phyloP scores from a whole-genome alignment of 2,888 invertebrate genomes.

The Dorcus parallelipipedus region DNA sequence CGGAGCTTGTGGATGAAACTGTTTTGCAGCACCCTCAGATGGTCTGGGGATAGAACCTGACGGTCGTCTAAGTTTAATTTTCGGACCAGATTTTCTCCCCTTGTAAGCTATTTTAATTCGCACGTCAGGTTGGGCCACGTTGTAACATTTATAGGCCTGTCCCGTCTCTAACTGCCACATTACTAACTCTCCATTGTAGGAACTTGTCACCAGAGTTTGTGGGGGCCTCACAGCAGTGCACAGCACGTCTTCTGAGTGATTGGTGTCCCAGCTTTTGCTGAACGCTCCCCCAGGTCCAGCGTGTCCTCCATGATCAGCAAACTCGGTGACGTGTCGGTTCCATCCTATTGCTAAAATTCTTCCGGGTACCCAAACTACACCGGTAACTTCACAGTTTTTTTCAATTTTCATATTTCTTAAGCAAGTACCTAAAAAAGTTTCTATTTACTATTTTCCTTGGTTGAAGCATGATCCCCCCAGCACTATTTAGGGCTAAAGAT shows the following conservation, averaged over 20 bases:
- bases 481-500: too few species aligned
- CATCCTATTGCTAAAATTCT: conserved; percentile 77
- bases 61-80: not conserved
- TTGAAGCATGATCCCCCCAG: too few species aligned
- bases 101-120: conserved; percentile 58
- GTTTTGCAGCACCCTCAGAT: not conserved
- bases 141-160: conserved; percentile 52
- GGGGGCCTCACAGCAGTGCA: conserved; percentile 65
- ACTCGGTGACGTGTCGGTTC: conserved; percentile 71
- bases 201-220: conserved; percentile 69
- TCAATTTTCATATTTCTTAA: conserved; percentile 65
- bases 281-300: conserved; percentile 49
- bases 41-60: conserved; percentile 27
- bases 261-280: conserved; percentile 65
- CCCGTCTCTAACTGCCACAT: conserved; percentile 82
- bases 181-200: conserved; percentile 75
- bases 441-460: too few species aligned
- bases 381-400: conserved; percentile 51
- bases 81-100: conserved; percentile 32
- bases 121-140: conserved; percentile 35
- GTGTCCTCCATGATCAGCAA: conserved; percentile 54
- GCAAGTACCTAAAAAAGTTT: conserved; percentile 48
- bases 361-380: conserved; percentile 50
- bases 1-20: not conserved
- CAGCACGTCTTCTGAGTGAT: conserved; percentile 73